Evolutionary conservation across 2,113 vertebrate species (phyloP).

Genomic region (Nipponia nippon): DNA sequence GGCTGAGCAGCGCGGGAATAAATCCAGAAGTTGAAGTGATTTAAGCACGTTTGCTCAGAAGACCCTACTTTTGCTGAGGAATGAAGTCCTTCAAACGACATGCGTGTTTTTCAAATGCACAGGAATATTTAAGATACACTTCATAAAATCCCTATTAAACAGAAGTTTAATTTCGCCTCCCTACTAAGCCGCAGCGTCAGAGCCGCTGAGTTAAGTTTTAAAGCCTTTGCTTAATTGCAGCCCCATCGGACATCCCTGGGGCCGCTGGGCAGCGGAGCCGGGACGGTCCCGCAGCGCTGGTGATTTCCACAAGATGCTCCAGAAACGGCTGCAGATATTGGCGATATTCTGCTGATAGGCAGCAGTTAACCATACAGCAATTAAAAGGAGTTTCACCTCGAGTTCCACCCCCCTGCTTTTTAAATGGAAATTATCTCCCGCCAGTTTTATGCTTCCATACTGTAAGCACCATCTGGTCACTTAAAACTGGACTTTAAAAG

Average conservation of each 20-base stretch:
- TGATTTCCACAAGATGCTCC: not conserved
- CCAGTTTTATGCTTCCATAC: not conserved
- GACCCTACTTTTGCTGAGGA: not conserved
- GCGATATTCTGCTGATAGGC: not conserved
- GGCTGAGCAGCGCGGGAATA: not conserved
- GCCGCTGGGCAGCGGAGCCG: fast-evolving
- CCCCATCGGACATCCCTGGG: not conserved
- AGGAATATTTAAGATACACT: not conserved
- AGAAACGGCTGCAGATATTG: not conserved
- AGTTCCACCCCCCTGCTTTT: not conserved
- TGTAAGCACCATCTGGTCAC: not conserved
- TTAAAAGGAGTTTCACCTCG: not conserved
- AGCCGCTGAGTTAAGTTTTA: not conserved
- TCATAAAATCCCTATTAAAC: not conserved
- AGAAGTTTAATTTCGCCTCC: not conserved
- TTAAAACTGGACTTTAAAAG: not conserved
- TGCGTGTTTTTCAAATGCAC: fast-evolving
- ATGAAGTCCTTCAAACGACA: not conserved
- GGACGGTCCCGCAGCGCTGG: not conserved
- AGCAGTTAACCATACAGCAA: not conserved
- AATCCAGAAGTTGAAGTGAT: not conserved
- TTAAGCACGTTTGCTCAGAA: not conserved
- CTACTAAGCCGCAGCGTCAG: fast-evolving
- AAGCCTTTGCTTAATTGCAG: not conserved
- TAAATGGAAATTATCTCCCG: not conserved